These are phyloP conservation scores for Tigriopus californicus DNA, from an alignment of 2,888 invertebrate species.

Conservation along the genomic window DNA sequence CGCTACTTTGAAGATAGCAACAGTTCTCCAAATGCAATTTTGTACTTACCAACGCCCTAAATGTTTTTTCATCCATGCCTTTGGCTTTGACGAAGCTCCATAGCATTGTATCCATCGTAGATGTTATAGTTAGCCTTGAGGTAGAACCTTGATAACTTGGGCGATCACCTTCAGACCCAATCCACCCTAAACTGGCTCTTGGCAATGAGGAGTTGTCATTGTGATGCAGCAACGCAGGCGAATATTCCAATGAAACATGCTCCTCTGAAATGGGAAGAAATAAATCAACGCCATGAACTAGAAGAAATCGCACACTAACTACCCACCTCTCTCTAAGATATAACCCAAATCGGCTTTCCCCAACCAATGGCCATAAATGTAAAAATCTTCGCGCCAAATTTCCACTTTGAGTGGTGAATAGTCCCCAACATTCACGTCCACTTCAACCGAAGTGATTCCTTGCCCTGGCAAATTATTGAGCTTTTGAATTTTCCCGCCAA, in stretches of 20 bases:
- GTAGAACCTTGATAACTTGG: not conserved
- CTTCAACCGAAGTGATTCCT: not conserved
- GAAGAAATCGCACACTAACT: too few species aligned
- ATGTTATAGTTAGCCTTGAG: not conserved
- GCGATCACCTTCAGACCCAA: not conserved
- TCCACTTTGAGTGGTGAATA: not conserved
- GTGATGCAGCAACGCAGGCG: not conserved
- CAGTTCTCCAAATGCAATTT: too few species aligned
- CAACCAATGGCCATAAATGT: slow-evolving; percentile 1
- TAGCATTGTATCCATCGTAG: not conserved
- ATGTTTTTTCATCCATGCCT: not conserved
- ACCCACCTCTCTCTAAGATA: not conserved
- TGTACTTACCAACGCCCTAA: not conserved
- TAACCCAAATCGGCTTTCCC: slow-evolving; percentile 7
- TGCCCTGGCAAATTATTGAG: not conserved
- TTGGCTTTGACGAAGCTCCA: not conserved
- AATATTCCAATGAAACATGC: not conserved
- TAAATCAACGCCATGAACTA: not conserved
- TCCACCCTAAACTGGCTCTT: not conserved
- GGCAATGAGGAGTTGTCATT: not conserved
- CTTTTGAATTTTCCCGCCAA: not conserved
- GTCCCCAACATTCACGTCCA: not conserved
- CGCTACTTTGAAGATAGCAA: too few species aligned
- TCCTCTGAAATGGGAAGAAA: not conserved
- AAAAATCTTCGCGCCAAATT: not conserved